phyloP scores from a whole-genome alignment of 2,888 invertebrate species.

The Oscheius onirici region DNA sequence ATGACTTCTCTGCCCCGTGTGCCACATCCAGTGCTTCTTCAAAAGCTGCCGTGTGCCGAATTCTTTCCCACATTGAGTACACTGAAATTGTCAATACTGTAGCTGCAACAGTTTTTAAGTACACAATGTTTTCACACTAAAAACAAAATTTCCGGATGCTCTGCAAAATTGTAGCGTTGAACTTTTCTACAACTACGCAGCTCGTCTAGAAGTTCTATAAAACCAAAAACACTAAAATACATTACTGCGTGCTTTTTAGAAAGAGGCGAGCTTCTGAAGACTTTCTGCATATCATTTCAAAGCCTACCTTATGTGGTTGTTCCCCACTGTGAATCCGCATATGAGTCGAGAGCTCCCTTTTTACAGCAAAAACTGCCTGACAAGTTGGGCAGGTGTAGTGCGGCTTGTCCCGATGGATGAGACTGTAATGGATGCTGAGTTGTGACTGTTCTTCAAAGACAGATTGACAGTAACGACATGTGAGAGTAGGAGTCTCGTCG shows the following conservation, averaged over 20 bases:
- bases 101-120: no score
- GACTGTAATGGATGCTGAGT: slow-evolving; percentile 30
- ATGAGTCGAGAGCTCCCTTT: slow-evolving; percentile 73
- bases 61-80: slow-evolving; percentile 73
- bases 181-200: no score
- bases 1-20: slow-evolving; percentile 72
- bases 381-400: slow-evolving; percentile 72
- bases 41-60: slow-evolving; percentile 74
- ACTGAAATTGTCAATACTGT: no score
- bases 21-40: slow-evolving; percentile 73
- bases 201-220: no score
- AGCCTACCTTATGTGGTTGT: slow-evolving; percentile 69
- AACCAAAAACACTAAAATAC: no score
- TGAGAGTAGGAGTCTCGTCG: slow-evolving; percentile 8
- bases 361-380: slow-evolving; percentile 71
- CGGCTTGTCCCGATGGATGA: slow-evolving; percentile 29
- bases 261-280: not conserved
- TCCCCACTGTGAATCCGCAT: slow-evolving; percentile 72
- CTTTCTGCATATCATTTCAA: not conserved
- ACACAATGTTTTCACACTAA: no score
- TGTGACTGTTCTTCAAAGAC: slow-evolving; percentile 27
- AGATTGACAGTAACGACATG: slow-evolving; percentile 22
- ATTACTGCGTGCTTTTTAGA: no score
- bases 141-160: no score
- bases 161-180: no score